These are phyloP conservation scores for Ips nitidus DNA, from an alignment of 1,140 invertebrate genomes.

Conservation along the genomic window DNA sequence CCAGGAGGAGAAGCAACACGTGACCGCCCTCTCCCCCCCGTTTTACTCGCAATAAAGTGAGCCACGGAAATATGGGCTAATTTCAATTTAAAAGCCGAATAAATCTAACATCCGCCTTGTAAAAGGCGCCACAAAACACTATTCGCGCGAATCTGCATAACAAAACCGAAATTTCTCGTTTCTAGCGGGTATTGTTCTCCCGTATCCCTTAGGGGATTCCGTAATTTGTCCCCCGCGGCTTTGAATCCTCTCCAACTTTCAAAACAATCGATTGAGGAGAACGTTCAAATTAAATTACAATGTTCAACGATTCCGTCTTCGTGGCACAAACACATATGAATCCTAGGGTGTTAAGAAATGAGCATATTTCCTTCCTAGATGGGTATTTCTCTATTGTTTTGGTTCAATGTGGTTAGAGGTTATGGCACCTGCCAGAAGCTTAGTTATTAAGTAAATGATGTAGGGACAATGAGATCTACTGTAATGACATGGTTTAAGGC, in stretches of 20 bases:
- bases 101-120: not conserved
- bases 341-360: no score
- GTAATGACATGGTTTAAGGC: no score
- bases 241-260: conserved; percentile 2
- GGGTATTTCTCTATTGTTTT: no score
- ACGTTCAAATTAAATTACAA: conserved; percentile 1
- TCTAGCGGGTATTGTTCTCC: not conserved
- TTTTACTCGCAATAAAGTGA: no score
- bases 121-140: not conserved
- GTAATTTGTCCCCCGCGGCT: conserved; percentile 1
- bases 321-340: no score
- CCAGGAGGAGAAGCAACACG: no score
- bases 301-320: not conserved
- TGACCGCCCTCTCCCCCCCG: no score
- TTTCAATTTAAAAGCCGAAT: conserved; percentile 2
- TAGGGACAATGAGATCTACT: no score
- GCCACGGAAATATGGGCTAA: not conserved
- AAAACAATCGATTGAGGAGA: conserved; percentile 4
- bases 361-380: no score
- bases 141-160: conserved; percentile 2
- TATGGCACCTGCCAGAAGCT: no score
- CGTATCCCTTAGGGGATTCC: not conserved
- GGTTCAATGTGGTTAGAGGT: no score
- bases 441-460: no score
- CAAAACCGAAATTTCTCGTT: not conserved